Percentiles rank a stretch among this genome's conserved stretches.
phyloP scores from a whole-genome alignment of 2,797 vertebrate species.

The Cirrhinus mrigala region DNA sequence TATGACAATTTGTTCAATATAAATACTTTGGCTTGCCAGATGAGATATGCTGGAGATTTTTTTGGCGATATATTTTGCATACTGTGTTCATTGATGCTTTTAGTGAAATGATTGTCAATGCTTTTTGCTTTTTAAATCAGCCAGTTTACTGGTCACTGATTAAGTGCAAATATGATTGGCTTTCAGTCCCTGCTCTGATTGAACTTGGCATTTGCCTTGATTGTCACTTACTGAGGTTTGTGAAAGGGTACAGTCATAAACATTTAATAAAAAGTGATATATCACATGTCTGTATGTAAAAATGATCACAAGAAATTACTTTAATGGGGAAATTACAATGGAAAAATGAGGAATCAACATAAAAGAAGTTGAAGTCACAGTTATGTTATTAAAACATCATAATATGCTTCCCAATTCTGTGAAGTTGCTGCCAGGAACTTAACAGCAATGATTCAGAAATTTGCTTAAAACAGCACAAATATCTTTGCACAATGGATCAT shows the following conservation, averaged over 20 bases:
- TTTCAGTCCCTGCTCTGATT: slow-evolving; percentile 8
- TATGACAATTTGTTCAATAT: slow-evolving; percentile 10
- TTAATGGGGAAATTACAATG: not conserved
- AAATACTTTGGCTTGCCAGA: slow-evolving; percentile 33
- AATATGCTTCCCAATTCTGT: not conserved
- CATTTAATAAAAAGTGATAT: not conserved
- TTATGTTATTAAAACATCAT: not conserved
- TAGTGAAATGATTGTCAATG: slow-evolving; percentile 27
- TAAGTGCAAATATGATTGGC: slow-evolving; percentile 28
- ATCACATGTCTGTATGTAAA: not conserved
- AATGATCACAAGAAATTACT: not conserved
- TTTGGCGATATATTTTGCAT: not conserved
- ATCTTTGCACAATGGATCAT: not conserved
- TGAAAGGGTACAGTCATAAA: not conserved
- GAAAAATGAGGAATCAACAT: not conserved
- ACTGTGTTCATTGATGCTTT: not conserved
- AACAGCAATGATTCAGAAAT: not conserved
- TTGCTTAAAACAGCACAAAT: not conserved
- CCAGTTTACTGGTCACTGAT: slow-evolving; percentile 19
- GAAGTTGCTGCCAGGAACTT: not conserved
- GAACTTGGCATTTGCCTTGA: not conserved
- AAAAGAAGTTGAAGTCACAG: not conserved
- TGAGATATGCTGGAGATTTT: not conserved
- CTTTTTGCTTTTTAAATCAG: not conserved
- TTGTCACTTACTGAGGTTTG: not conserved